Conservation (phyloP, 2,888 invertebrate genomes). For the Xanthorhoe spadicearia region DNA sequence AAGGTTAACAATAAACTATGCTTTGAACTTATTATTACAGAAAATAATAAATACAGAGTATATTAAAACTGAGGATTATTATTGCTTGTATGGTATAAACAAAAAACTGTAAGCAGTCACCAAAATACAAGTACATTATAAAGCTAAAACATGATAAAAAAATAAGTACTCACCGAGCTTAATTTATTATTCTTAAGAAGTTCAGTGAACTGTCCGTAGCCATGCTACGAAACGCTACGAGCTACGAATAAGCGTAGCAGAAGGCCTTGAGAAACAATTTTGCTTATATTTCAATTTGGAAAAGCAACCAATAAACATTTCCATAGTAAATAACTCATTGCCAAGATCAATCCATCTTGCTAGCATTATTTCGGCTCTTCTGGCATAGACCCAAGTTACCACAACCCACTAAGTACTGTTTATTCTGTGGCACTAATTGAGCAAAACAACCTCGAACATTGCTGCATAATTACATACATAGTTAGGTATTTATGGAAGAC, state of each 20-base stretch:
- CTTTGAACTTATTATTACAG: too few relatives aligned
- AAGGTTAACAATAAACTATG: too few relatives aligned
- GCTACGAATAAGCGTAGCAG: constrained; percentile 5
- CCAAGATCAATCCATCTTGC: constrained; percentile 29
- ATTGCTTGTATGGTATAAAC: too few relatives aligned
- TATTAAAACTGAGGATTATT: too few relatives aligned
- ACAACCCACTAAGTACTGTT: constrained; percentile 8
- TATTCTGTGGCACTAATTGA: constrained; percentile 14
- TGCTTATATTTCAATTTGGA: background rate
- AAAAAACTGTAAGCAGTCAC: too few relatives aligned
- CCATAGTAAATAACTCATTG: constrained; percentile 22
- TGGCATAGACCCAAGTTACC: constrained; percentile 28
- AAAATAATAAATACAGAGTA: too few relatives aligned
- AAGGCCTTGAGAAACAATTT: background rate
- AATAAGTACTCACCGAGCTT: too few relatives aligned
- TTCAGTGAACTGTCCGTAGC: background rate
- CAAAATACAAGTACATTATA: background rate
- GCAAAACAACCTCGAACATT: constrained; percentile 19
- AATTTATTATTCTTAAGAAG: background rate
- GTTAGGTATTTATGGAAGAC: background rate
- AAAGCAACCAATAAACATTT: constrained; percentile 15
- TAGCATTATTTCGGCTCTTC: constrained; percentile 17
- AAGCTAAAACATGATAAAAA: background rate
- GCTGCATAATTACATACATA: constrained; percentile 22
- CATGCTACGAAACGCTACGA: constrained; percentile 1